Conservation (phyloP, 2,113 vertebrate genomes). For the Anser cygnoides region DNA sequence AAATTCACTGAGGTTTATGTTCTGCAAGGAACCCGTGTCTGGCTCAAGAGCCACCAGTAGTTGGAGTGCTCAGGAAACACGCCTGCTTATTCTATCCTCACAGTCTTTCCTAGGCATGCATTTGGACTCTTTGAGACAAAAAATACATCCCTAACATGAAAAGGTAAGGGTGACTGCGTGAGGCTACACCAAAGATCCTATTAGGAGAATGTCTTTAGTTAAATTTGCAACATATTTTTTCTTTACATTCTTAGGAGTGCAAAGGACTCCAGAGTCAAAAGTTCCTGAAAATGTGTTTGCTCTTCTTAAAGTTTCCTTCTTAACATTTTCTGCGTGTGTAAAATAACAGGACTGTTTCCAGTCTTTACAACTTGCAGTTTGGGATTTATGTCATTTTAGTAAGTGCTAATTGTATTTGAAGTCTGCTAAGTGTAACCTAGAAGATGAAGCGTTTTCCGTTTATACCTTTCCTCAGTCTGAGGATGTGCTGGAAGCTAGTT, state of each 20-base stretch:
- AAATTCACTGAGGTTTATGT: not conserved
- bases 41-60: not conserved
- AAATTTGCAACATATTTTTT: not conserved
- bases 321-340: not conserved
- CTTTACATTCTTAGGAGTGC: not conserved
- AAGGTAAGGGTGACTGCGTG: no score
- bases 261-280: not conserved
- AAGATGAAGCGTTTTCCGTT: not conserved
- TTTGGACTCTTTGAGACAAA: not conserved
- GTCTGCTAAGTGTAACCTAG: not conserved
- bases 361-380: not conserved
- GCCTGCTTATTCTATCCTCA: not conserved
- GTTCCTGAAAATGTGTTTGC: not conserved
- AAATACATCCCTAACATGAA: no score
- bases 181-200: no score
- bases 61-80: not conserved
- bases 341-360: not conserved
- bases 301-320: not conserved
- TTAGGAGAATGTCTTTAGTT: not conserved
- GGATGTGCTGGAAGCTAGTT: not conserved
- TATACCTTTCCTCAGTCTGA: not conserved
- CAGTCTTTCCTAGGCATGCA: not conserved
- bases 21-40: rapidly evolving
- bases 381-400: not conserved
- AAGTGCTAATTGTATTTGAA: not conserved